phyloP scores from a whole-genome alignment of 2,113 vertebrate species.

The Amblyopsis rosae region DNA sequence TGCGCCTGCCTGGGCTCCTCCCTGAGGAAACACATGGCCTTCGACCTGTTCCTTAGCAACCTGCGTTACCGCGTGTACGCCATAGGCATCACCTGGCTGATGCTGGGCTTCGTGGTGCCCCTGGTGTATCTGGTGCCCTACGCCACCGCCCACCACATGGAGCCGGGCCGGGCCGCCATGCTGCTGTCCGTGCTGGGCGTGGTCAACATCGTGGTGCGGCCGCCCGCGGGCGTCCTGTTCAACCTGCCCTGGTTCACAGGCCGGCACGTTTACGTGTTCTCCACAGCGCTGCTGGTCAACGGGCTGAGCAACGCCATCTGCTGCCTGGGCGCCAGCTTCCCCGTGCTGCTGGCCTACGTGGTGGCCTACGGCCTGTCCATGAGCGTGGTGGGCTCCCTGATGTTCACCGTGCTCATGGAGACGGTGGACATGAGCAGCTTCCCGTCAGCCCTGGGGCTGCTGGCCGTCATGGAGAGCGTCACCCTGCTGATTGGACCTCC shows the following conservation, averaged over 20 bases:
- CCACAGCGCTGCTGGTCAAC: constrained; percentile 75
- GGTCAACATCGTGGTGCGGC: constrained; percentile 88
- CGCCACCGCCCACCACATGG: constrained; percentile 76
- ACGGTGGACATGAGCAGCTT: constrained; percentile 88
- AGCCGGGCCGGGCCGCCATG: constrained; percentile 79
- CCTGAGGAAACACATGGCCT: constrained; percentile 83
- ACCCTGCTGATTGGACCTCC: constrained; percentile 87
- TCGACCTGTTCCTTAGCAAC: constrained; percentile 86
- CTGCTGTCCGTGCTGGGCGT: constrained; percentile 86
- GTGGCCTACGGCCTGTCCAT: constrained; percentile 84
- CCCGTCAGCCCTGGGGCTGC: constrained; percentile 88
- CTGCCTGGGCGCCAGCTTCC: constrained; percentile 73
- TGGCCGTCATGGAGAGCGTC: constrained; percentile 86
- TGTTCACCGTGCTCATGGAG: constrained; percentile 94
- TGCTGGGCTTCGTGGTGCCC: constrained; percentile 86
- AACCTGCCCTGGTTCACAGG: constrained; percentile 75
- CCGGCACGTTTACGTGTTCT: constrained; percentile 83
- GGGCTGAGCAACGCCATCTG: constrained; percentile 91
- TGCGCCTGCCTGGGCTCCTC: constrained; percentile 22
- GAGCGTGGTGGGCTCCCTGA: constrained; percentile 84
- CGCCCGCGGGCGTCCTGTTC: constrained; percentile 79
- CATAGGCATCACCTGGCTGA: constrained; percentile 84
- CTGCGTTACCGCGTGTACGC: constrained; percentile 78
- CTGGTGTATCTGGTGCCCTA: constrained; percentile 89
- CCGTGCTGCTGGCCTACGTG: constrained; percentile 80